Percentiles rank a stretch among this genome's conserved stretches.
phyloP scores from a whole-genome alignment of 2,113 vertebrate species.

The Euleptes europaea region DNA sequence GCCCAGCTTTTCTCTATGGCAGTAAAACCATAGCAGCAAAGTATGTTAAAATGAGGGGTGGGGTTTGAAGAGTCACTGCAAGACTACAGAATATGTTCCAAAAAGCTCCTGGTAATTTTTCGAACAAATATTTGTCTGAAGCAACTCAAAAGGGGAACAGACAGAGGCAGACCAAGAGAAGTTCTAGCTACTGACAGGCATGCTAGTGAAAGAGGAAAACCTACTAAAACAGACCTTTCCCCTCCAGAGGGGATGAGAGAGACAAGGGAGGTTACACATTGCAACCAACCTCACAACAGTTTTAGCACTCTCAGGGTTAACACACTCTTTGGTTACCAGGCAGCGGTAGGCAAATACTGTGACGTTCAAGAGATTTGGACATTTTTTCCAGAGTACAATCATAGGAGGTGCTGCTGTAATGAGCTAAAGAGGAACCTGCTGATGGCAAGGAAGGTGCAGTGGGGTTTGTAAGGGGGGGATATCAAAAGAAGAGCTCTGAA shows the following conservation, averaged over 20 bases:
- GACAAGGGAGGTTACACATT: background rate
- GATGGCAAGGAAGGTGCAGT: constrained; percentile 50
- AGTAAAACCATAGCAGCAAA: constrained; percentile 11
- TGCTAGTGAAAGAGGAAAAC: background rate
- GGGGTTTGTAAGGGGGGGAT: constrained; percentile 29
- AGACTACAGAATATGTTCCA: background rate
- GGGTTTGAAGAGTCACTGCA: background rate
- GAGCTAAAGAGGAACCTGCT: constrained; percentile 66
- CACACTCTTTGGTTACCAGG: constrained; percentile 76
- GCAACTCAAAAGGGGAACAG: background rate
- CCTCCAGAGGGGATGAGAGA: background rate
- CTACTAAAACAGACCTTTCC: background rate
- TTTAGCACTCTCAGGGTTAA: constrained; percentile 71
- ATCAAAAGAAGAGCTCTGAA: constrained; percentile 57
- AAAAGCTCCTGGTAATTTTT: rapidly evolving
- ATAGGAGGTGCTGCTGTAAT: constrained; percentile 73
- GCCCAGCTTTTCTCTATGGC: constrained; percentile 20
- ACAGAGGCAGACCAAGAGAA: background rate
- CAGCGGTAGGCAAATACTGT: constrained; percentile 78
- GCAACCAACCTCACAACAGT: background rate
- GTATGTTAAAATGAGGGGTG: background rate
- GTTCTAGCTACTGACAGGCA: background rate
- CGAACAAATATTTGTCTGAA: background rate
- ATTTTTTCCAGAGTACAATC: constrained; percentile 79
- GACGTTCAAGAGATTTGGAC: constrained; percentile 79